phyloP scores from a whole-genome alignment of 1,140 invertebrate species.

The Bombus haemorrhoidalis region DNA sequence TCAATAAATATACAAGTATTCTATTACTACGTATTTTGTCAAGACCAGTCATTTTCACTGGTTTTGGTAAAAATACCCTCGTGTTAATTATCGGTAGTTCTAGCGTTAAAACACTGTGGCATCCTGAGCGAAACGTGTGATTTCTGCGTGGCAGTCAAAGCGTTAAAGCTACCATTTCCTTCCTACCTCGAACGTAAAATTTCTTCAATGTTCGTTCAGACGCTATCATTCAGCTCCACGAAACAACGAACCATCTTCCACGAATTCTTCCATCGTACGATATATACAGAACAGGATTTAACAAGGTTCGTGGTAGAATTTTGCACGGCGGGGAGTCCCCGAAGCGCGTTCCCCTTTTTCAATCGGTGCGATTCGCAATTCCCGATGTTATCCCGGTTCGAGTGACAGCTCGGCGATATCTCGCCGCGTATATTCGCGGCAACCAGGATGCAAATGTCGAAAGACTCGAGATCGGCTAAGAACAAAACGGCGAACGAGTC shows the following conservation, averaged over 20 bases:
- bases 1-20: too few species aligned
- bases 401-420: constrained; percentile 45
- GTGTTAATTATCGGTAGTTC: too few species aligned
- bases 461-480: constrained; percentile 16
- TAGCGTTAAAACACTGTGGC: too few species aligned
- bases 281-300: background rate
- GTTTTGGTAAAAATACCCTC: too few species aligned
- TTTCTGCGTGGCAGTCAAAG: too few species aligned
- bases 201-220: background rate
- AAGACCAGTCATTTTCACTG: too few species aligned
- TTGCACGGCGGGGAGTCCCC: constrained; percentile 21
- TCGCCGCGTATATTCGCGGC: constrained; percentile 25
- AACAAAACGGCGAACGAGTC: background rate
- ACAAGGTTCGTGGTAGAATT: constrained; percentile 10
- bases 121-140: too few species aligned
- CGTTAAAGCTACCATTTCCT: too few species aligned
- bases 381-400: constrained; percentile 50
- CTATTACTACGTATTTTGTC: too few species aligned
- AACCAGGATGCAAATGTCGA: constrained; percentile 56
- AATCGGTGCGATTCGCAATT: background rate
- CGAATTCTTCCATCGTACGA: background rate
- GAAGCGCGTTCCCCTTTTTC: background rate
- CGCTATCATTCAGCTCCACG: background rate
- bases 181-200: background rate
- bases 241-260: background rate